These are phyloP conservation scores for Petrolisthes cinctipes DNA, from an alignment of 2,888 invertebrate genomes.

Conservation along the genomic window DNA sequence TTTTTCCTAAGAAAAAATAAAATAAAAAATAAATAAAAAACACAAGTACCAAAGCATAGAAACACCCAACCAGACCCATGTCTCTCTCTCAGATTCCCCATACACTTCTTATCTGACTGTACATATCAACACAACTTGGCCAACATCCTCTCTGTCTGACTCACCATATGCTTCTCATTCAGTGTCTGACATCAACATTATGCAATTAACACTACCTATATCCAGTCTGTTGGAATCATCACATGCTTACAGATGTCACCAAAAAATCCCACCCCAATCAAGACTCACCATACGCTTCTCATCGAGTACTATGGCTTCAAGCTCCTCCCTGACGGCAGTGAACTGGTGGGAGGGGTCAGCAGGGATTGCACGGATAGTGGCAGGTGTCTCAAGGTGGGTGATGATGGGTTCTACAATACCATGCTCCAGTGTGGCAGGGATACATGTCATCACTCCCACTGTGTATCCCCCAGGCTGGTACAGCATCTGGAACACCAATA, in stretches of 20 bases:
- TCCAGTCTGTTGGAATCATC: too few species aligned
- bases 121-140: too few species aligned
- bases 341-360: slow-evolving; percentile 62
- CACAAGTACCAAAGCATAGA: too few species aligned
- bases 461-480: slow-evolving; percentile 58
- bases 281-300: slow-evolving; percentile 33
- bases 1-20: too few species aligned
- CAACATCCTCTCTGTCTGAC: too few species aligned
- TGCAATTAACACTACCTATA: not conserved
- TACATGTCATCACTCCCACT: slow-evolving; percentile 55
- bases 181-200: too few species aligned
- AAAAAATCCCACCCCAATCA: too few species aligned
- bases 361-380: slow-evolving; percentile 50
- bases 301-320: slow-evolving; percentile 50
- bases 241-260: not conserved
- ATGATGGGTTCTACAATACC: slow-evolving; percentile 64
- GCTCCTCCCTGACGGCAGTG: slow-evolving; percentile 59
- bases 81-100: too few species aligned
- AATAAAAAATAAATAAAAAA: too few species aligned
- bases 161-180: too few species aligned
- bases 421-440: slow-evolving; percentile 58
- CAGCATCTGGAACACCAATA: slow-evolving; percentile 36
- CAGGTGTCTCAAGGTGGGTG: slow-evolving; percentile 61
- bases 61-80: too few species aligned
- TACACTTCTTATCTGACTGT: too few species aligned